These are phyloP conservation scores for Myotis findleyi DNA, from an alignment of 2,797 vertebrate species.

Conservation along the genomic window DNA sequence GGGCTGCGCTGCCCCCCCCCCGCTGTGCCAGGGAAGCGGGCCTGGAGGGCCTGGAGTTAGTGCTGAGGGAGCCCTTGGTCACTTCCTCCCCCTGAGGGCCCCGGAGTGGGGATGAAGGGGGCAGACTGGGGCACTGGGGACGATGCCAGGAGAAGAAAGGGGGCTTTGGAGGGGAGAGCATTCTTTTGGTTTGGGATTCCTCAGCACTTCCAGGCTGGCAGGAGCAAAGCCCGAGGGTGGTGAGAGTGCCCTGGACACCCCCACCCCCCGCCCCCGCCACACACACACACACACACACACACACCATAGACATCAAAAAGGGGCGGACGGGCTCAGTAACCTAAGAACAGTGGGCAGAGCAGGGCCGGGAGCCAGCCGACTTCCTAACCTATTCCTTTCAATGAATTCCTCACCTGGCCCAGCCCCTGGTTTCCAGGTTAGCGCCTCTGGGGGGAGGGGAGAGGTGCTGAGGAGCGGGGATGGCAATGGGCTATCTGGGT, in stretches of 20 bases:
- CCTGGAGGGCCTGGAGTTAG: background rate
- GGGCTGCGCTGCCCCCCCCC: background rate
- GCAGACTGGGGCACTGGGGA: background rate
- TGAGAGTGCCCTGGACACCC: background rate
- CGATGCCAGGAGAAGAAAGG: background rate
- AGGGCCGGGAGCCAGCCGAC: background rate
- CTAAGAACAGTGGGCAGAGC: background rate
- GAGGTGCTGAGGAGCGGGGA: background rate
- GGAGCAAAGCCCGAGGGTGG: background rate
- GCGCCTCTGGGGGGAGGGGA: background rate
- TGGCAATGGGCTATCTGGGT: background rate
- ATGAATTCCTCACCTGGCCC: constrained; percentile 18
- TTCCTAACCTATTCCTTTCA: background rate
- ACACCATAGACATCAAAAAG: background rate
- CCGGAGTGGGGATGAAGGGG: background rate
- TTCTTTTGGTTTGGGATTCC: background rate
- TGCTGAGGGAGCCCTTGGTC: background rate
- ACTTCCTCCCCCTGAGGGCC: background rate
- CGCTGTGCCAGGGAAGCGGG: background rate
- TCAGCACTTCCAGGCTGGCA: background rate
- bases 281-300: background rate
- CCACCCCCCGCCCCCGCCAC: background rate
- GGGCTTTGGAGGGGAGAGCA: background rate
- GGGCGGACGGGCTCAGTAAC: background rate
- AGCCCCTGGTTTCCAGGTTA: background rate